Percentiles rank a stretch among this genome's conserved stretches.
Evolutionary conservation across 2,113 vertebrate species (phyloP).

Genomic region (pig (Sus scrofa)): T2T-Sscrofa CM000830.6:131738001-131738500

Average conservation of each 20-base stretch:
- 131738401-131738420: neutral
- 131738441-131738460: neutral
- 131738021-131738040: neutral
- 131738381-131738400: neutral
- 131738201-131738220: conserved; percentile 12
- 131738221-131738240: neutral
- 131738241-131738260: neutral
- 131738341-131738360: neutral
- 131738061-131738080: neutral
- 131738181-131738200: neutral
- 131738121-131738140: neutral
- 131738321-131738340: neutral
- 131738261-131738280: neutral
- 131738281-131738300: neutral
- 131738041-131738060: neutral
- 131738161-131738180: neutral
- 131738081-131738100: neutral
- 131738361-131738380: neutral
- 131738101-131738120: conserved; percentile 6
- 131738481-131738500: neutral
- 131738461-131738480: neutral
- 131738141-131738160: neutral
- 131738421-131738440: neutral
- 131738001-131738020: neutral
- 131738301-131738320: neutral